Base-by-base conservation (phyloP, 1,140 invertebrate genomes). In the Sarcophaga peregrina region DNA sequence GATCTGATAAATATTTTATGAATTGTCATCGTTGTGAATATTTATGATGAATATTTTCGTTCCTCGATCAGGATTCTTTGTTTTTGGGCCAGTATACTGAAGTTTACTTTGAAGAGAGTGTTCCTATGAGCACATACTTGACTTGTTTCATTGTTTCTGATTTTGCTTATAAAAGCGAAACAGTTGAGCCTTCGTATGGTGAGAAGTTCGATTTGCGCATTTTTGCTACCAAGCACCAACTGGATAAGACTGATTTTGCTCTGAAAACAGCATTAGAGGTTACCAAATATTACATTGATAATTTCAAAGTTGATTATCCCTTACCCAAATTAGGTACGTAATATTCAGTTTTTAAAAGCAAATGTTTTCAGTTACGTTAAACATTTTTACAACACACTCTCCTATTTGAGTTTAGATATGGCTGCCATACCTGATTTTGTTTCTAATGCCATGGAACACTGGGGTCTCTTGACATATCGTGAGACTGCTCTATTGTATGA, bases 381-480 rank as follows among this genome's bases (percentile, higher is more conserved):
- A 52, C 17, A 68, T 20, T 4, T 25, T 5, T 68, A n/a, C 5
- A 5, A 17, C n/a, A 45, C 6, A 25, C 72, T 73, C 68, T n/a
- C 47, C 13, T 73, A 76, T 50, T 37, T 47, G 0, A 86, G 87
- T 87, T 13, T 89, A 96, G 96, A 98, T 91, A 95, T 98, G 94
- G 95, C 96, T 83, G 97, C 96, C 13, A 96, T 98, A 85, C 97
- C 97, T 1, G 97, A 99, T 91, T 98, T 98, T 92, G 94, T 95
- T 8, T 97, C 97, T 0, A 96, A 96, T 13, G 97, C 97, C 0
- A 99, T 98, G 95, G 98, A 98, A 91, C 97, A 98, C 91, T 98
- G 97, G 96, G 96, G 96, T 6, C 90, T 97, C 3, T 93, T 97
- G 0, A 96, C 96, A 1, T 97, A 94, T 87, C 92, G 97, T 82